These are phyloP conservation scores for Hippocampus barbouri DNA, from an alignment of 2,113 vertebrate genomes.

Conservation along the genomic window DNA sequence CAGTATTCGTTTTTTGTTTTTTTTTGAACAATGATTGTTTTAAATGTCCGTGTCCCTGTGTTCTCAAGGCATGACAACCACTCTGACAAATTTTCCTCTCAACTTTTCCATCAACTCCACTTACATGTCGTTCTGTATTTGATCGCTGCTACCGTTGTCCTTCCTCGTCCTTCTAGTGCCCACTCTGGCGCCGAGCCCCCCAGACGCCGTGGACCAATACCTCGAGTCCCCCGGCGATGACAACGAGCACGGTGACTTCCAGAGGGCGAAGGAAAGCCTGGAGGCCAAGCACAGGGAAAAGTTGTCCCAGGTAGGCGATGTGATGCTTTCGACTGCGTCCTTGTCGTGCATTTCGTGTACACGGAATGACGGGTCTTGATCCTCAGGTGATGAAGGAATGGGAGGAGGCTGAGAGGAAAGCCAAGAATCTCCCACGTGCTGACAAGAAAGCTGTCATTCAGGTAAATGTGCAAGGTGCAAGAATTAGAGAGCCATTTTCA, in stretches of 20 bases:
- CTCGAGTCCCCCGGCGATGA: conserved; percentile 90
- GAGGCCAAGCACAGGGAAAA: conserved; percentile 89
- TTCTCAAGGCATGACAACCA: conserved; percentile 2
- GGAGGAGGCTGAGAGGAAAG: conserved; percentile 93
- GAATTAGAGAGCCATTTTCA: not conserved
- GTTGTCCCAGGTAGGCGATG: conserved; percentile 84
- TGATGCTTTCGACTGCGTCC: not conserved
- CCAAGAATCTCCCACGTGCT: conserved; percentile 89
- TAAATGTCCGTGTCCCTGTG: not conserved
- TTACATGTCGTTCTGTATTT: conserved; percentile 3
- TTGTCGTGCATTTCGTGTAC: too few species aligned
- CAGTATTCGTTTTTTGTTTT: not conserved
- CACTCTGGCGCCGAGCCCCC: conserved; percentile 82
- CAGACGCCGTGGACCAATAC: conserved; percentile 89
- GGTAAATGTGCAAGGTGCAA: conserved; percentile 50
- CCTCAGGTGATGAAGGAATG: conserved; percentile 94
- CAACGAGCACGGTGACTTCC: conserved; percentile 89
- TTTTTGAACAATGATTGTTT: conserved; percentile 14
- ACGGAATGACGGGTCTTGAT: conserved; percentile 10
- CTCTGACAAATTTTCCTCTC: conserved; percentile 22
- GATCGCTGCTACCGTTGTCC: conserved; percentile 15
- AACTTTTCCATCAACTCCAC: not conserved
- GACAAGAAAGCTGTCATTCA: conserved; percentile 95
- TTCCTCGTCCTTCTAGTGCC: conserved; percentile 65
- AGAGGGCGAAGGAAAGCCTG: conserved; percentile 94